A percentile compares a stretch with the other conserved stretches of the same genome.
phyloP scores from a whole-genome alignment of 1,140 invertebrate species.

The Drosophila mauritiana region DNA sequence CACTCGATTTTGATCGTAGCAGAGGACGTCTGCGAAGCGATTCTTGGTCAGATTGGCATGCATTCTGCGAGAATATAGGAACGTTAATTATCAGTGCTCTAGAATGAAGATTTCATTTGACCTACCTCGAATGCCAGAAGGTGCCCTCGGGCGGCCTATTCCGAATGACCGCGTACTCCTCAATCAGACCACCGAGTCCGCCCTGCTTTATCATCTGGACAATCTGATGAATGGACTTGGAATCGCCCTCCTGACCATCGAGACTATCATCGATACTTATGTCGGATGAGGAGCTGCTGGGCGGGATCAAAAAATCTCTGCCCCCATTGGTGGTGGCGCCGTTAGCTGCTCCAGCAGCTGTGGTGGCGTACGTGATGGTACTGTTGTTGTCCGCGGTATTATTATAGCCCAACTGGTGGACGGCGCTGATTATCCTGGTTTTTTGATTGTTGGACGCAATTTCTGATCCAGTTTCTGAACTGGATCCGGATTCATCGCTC shows the following conservation, averaged over 20 bases:
- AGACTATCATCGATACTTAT: slow-evolving; percentile 95
- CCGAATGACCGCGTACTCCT: slow-evolving; percentile 94
- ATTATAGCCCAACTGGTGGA: slow-evolving; percentile 64
- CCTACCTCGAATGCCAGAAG: slow-evolving; percentile 89
- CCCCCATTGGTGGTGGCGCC: slow-evolving; percentile 32
- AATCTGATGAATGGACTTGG: slow-evolving; percentile 89
- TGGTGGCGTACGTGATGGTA: slow-evolving; percentile 11
- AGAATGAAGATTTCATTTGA: not conserved
- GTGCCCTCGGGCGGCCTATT: slow-evolving; percentile 92
- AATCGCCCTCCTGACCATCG: slow-evolving; percentile 89
- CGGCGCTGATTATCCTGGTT: slow-evolving; percentile 66
- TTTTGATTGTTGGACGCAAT: slow-evolving; percentile 21
- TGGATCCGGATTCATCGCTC: slow-evolving; percentile 14
- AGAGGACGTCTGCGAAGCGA: slow-evolving; percentile 97
- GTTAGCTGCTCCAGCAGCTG: slow-evolving; percentile 7
- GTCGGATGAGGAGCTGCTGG: slow-evolving; percentile 91
- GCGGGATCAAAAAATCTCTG: slow-evolving; percentile 88
- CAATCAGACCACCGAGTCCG: slow-evolving; percentile 91
- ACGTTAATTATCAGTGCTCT: not conserved
- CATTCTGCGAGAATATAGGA: slow-evolving; percentile 86
- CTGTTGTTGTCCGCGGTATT: slow-evolving; percentile 49
- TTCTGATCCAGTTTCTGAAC: slow-evolving; percentile 10
- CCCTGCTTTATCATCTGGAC: slow-evolving; percentile 90
- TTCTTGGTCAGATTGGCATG: slow-evolving; percentile 95
- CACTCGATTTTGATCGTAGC: slow-evolving; percentile 97